These are phyloP conservation scores for Flexamia atlantica DNA, from an alignment of 2,888 invertebrate genomes.

Conservation along the genomic window DNA sequence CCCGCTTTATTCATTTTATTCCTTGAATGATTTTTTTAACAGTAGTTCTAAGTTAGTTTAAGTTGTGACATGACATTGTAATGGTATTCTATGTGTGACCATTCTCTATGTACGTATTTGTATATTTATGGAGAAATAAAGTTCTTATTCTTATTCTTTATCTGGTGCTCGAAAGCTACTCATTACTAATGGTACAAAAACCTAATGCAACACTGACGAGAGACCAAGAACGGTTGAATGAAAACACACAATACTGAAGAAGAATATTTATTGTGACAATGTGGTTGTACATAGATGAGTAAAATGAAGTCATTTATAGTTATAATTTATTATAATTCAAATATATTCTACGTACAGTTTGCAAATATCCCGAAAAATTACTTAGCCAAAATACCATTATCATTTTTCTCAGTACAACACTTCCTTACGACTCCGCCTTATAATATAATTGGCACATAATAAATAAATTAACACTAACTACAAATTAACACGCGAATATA, in stretches of 20 bases:
- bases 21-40: too few species aligned
- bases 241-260: conserved; percentile 25
- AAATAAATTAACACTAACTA: conserved; percentile 31
- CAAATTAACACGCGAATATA: conserved; percentile 9
- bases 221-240: too few species aligned
- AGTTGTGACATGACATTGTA: too few species aligned
- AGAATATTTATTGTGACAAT: conserved; percentile 38
- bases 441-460: neutral
- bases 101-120: too few species aligned
- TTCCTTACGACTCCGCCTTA: neutral
- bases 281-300: conserved; percentile 23
- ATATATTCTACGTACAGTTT: neutral
- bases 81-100: too few species aligned
- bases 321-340: conserved; percentile 13
- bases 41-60: too few species aligned
- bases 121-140: too few species aligned
- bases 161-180: too few species aligned
- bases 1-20: too few species aligned
- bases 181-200: too few species aligned
- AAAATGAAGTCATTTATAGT: neutral
- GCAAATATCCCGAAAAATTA: neutral
- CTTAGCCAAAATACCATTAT: neutral
- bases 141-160: too few species aligned
- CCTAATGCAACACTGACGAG: too few species aligned
- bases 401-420: neutral